Base-by-base conservation (phyloP, 2,797 vertebrate genomes). In the Periparus ater region DNA sequence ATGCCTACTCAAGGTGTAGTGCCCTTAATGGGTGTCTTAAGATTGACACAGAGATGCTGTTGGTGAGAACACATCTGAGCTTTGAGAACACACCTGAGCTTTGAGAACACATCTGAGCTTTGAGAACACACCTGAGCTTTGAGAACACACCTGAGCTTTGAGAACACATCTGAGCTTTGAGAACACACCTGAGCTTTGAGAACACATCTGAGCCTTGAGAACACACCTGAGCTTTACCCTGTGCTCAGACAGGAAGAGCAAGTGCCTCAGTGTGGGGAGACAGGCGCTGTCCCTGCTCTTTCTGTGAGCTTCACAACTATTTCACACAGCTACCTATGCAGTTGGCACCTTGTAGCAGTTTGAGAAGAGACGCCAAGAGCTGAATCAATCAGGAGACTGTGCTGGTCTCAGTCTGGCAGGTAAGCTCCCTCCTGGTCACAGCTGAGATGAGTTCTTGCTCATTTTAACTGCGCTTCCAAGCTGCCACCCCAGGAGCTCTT, bases 351-450 rank as follows among this genome's bases (percentile, higher is more conserved):
- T 29, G 47, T 27, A 81, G 77, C 76, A 90, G 66, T 10, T 68
- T 88, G 58, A 51, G 88, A 78, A 83, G 75, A 79, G 72, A 93
- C 83, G 70, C 67, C 73, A 78, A 58, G 76, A 84, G 55, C 76
- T 90, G 80, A 90, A 73, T 73, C 36, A 36, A 21, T 62, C 65
- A 83, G 75, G 60, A 53, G 55, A 34, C 29, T 53, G 19, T 2
- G 11, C 79, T 87, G 85, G 18, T 57, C 60, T 94, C 65, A 77
- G 89, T 54, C 92, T 86, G 55, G 51, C 88, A 93, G 87, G 85
- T 88, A 16, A 88, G 26, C 51, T 94, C 54, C 72, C 85, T 85
- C 76, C 54, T 85, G 92, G 78, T 66, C 91, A 70, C 91, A 91
- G 85, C 70, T 47, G 73, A 88, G 82, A 72, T 36, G 66, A 75